A percentile compares a stretch with the other conserved stretches of the same genome.
These are phyloP conservation scores for Atrina japonica DNA, from an alignment of 2,888 invertebrate species.

Conservation along the genomic window DNA sequence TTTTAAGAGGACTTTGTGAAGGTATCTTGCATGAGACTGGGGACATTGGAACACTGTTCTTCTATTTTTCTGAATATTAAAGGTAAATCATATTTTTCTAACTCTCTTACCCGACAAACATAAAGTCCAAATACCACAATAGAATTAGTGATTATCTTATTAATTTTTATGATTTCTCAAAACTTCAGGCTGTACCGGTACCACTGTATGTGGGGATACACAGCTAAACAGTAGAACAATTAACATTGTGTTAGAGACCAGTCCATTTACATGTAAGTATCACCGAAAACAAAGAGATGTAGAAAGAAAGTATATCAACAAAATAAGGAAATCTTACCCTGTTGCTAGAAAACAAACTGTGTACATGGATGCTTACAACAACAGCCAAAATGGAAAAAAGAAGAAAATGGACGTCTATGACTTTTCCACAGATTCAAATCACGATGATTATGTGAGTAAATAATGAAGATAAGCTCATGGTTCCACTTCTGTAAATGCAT, in stretches of 20 bases:
- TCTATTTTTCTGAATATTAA: too few relatives aligned
- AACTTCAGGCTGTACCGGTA: constrained; percentile 64
- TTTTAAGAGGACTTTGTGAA: too few relatives aligned
- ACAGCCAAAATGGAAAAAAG: not conserved
- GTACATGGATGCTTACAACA: not conserved
- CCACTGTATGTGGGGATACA: constrained; percentile 32
- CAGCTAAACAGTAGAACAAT: constrained; percentile 69
- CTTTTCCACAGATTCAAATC: constrained; percentile 24
- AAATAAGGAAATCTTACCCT: constrained; percentile 19
- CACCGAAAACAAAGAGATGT: constrained; percentile 64
- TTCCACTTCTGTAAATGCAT: too few relatives aligned
- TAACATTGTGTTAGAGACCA: constrained; percentile 72
- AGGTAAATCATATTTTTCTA: too few relatives aligned
- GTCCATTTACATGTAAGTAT: constrained; percentile 59
- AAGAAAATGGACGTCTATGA: constrained; percentile 16
- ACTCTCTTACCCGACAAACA: too few relatives aligned
- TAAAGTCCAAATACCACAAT: too few relatives aligned
- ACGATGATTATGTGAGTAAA: constrained; percentile 5
- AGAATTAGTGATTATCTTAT: too few relatives aligned
- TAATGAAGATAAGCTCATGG: too few relatives aligned
- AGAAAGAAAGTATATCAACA: constrained; percentile 63
- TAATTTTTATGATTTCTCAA: too few relatives aligned
- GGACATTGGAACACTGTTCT: too few relatives aligned
- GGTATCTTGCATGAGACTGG: too few relatives aligned
- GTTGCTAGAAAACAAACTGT: not conserved